Evolutionary conservation across 2,113 vertebrate genomes (phyloP), one percentile per base, ranked within the genome.

Genomic region (Procavia capensis): DNA sequence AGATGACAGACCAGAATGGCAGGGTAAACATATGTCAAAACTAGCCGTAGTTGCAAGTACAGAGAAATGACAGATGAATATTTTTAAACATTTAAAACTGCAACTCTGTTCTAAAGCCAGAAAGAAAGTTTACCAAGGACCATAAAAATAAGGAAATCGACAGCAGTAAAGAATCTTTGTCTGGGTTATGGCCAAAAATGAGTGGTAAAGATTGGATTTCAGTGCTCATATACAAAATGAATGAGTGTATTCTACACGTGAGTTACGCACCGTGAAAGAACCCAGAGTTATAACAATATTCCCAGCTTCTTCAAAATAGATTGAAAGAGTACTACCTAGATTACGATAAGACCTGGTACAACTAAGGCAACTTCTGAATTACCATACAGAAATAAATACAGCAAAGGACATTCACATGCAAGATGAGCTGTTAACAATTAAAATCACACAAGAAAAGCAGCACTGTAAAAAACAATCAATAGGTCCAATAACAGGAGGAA

Each of bases 41-140:
- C 13, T 75, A 20, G 9, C 5, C 34, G 27, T 41, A 17, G 20
- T 85, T 72, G 43, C 88, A 88, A 70, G 45, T 43, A 43, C 13
- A 6, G 3, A 94, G 39, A 92, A 81, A 43, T 92, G 85, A 89
- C 20, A 47, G 45, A 43, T 75, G 57, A 85, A 39, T 80, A 59
- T 80, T 85, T 89, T 85, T 85, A 74, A 92, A 66, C 66, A 89
- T 80, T 59, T 94, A 50, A 72, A 91, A 88, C 19, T 79, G 10
- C 36, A 89, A 68, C 11, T 24, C 57, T 61, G 4, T 64, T 91
- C 74, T 75, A 11, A 50, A 85, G 50, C 63, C 90, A 90, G 43
- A 2, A 75, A 83, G 63, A 64, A 74, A 81, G 24, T 81, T 85
- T 89, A 75, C 72, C 9, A 66, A 1, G 29, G 80, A 22, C 31